These are phyloP conservation scores for Oligia latruncula DNA, from an alignment of 2,888 invertebrate species.

Conservation along the genomic window DNA sequence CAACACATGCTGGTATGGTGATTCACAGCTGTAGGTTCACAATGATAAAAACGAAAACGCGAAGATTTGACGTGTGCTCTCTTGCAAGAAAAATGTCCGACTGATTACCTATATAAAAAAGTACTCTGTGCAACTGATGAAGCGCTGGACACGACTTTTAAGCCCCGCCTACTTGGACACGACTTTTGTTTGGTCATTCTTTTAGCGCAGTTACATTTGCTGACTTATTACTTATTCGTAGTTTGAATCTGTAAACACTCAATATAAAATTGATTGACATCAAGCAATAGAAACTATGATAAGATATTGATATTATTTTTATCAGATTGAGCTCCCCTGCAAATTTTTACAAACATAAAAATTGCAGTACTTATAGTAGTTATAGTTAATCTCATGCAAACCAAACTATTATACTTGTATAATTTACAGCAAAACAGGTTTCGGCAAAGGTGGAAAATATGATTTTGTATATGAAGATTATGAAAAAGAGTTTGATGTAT, in stretches of 20 bases:
- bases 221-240: too few species aligned
- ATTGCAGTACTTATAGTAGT: neutral
- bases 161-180: too few species aligned
- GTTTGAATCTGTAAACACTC: conserved; percentile 10
- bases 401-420: neutral
- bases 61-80: too few species aligned
- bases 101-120: too few species aligned
- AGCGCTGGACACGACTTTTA: too few species aligned
- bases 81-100: too few species aligned
- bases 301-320: neutral
- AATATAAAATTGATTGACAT: conserved; percentile 5
- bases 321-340: neutral
- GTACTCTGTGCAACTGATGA: too few species aligned
- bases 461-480: conserved; percentile 82
- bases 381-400: neutral
- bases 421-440: conserved; percentile 39
- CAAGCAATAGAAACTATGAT: conserved; percentile 18
- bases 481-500: conserved; percentile 74
- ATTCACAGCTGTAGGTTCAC: too few species aligned
- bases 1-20: too few species aligned
- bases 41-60: too few species aligned
- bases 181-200: too few species aligned
- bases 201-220: too few species aligned
- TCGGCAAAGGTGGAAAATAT: conserved; percentile 66
- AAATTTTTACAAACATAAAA: neutral